Evolutionary conservation across 2,797 vertebrate species (phyloP).

Genomic region (Mormyrops boulengeri): DNA sequence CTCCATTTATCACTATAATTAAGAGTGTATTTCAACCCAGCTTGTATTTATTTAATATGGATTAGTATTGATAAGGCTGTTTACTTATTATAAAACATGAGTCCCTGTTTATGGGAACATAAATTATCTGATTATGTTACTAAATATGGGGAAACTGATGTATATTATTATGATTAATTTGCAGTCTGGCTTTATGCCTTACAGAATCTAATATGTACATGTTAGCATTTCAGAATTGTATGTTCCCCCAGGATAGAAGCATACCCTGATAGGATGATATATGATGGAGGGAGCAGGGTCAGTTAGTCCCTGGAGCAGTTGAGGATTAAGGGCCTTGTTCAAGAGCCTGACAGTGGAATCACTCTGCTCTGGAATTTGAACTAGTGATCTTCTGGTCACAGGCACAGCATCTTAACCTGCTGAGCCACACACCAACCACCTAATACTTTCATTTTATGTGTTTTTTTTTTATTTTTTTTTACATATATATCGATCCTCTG

Average conservation of each 20-base stretch:
- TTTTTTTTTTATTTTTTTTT: not conserved
- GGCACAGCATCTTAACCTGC: not conserved
- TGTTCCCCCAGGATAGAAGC: not conserved
- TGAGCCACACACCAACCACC: not conserved
- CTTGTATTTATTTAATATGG: not conserved
- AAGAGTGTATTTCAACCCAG: not conserved
- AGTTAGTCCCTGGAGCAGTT: not conserved
- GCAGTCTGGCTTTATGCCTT: not conserved
- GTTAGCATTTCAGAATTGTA: not conserved
- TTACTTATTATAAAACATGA: not conserved
- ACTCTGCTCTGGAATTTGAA: not conserved
- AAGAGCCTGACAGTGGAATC: not conserved
- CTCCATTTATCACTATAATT: constrained; percentile 1
- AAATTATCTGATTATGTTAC: not conserved
- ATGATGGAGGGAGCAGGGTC: not conserved
- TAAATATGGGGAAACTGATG: not conserved
- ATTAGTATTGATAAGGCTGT: not conserved
- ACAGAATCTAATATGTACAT: not conserved
- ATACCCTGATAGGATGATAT: not conserved
- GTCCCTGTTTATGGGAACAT: not conserved
- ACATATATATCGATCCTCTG: not conserved
- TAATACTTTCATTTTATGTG: not conserved
- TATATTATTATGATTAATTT: not conserved
- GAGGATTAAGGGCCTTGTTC: not conserved
- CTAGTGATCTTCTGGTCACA: not conserved